Evolutionary conservation across 2,113 vertebrate species (phyloP).

Genomic region (Corynorhinus townsendii): DNA sequence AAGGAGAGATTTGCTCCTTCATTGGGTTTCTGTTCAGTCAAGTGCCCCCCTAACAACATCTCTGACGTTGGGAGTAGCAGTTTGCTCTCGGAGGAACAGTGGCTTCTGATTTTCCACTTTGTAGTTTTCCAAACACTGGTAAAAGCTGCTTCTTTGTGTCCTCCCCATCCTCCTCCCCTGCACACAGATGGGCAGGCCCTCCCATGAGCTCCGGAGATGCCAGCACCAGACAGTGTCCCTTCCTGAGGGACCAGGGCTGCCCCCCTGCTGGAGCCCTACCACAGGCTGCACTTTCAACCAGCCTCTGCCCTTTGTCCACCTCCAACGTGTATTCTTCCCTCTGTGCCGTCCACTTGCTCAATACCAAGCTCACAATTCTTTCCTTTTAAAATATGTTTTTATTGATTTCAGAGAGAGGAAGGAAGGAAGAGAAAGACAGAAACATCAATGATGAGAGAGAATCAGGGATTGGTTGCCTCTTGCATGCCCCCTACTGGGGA

Average conservation of each 20-base stretch:
- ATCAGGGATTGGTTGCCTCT: no score
- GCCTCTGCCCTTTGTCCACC: neutral
- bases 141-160: neutral
- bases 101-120: neutral
- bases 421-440: no score
- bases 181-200: rapidly evolving
- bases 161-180: neutral
- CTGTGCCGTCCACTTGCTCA: neutral
- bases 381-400: no score
- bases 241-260: rapidly evolving
- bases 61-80: neutral
- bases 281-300: neutral
- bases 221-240: neutral
- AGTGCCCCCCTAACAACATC: no score
- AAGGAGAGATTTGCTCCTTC: neutral
- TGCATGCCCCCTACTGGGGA: no score
- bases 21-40: rapidly evolving
- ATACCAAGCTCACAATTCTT: neutral
- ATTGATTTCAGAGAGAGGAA: no score
- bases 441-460: no score
- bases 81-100: neutral
- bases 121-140: neutral
- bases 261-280: neutral
- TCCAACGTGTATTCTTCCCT: neutral
- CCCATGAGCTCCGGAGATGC: neutral